Percentiles rank a stretch among this genome's conserved stretches.
phyloP scores from a whole-genome alignment of 1,140 invertebrate species.

The Orchestia grillus region DNA sequence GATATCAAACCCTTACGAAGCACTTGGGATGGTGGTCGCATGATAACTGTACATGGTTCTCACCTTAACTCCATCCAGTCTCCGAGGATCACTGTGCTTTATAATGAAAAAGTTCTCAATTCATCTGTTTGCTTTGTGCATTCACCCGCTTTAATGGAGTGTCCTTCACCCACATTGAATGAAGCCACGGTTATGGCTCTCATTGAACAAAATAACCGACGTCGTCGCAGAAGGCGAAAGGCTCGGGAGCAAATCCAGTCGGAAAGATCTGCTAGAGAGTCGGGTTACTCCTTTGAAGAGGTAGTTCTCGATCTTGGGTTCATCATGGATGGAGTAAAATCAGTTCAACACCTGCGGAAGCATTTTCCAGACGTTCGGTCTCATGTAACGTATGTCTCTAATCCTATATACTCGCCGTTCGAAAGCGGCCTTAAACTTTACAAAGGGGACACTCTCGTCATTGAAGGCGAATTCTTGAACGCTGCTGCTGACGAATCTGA shows the following conservation, averaged over 20 bases:
- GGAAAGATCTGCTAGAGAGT: slow-evolving; percentile 62
- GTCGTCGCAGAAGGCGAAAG: slow-evolving; percentile 94
- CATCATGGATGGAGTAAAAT: slow-evolving; percentile 94
- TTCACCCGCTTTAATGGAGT: slow-evolving; percentile 93
- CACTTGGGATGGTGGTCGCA: slow-evolving; percentile 91
- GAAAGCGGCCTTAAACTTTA: slow-evolving; percentile 83
- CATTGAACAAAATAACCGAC: slow-evolving; percentile 80
- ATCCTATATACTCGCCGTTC: slow-evolving; percentile 90
- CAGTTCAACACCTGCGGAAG: slow-evolving; percentile 88
- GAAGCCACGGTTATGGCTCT: slow-evolving; percentile 69
- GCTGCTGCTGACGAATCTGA: slow-evolving; percentile 92
- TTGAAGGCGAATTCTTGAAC: slow-evolving; percentile 93
- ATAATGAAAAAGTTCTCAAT: slow-evolving; percentile 76
- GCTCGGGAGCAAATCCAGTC: slow-evolving; percentile 76
- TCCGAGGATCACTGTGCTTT: slow-evolving; percentile 88
- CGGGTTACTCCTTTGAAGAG: slow-evolving; percentile 74
- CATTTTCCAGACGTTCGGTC: slow-evolving; percentile 84
- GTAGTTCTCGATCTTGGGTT: slow-evolving; percentile 81
- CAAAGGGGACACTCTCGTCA: slow-evolving; percentile 94
- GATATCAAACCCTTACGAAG: slow-evolving; percentile 90
- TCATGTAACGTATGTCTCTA: slow-evolving; percentile 88
- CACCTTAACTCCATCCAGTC: slow-evolving; percentile 92
- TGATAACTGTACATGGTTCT: slow-evolving; percentile 92
- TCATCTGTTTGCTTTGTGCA: slow-evolving; percentile 82
- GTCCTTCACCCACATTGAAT: slow-evolving; percentile 89